Base-by-base conservation (phyloP, 2,888 invertebrate species). In the Nemoura dubitans region DNA sequence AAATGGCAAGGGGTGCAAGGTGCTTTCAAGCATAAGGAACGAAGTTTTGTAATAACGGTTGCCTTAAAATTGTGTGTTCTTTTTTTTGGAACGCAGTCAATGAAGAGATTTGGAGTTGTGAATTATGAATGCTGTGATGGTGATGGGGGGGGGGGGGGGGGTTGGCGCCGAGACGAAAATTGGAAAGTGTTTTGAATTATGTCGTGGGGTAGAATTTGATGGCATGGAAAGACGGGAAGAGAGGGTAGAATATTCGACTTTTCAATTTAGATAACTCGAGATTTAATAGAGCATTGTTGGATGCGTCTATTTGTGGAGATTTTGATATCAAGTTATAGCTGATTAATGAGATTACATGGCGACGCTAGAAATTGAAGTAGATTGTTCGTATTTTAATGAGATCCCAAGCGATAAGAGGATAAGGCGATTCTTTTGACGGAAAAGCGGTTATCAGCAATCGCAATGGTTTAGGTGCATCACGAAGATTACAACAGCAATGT, bases 121-220 rank as follows among this genome's bases (percentile, higher is more conserved):
- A 59, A 59, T 59, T 59, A 59, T 59, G 59, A 16, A 59, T 59
- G 59, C 16, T 36, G 59, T 59, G 59, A 59, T 2, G 6, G 21
- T 3, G 59, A 14, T 3, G 3, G 59, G 14, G 21, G 59, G 59
- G 59, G 59, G 3, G 59, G 14, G 59, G 59, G 3, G 59, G 1
- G 3, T 21, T 59, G 59, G 59, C 1, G 59, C 14, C 36, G 3
- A 3, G 10, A 36, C 36, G 36, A 36, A 59, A 21, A 59, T 59
- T 59, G 59, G 59, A 59, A 59, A 59, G 59, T 59, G 59, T 59
- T 59, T 59, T 59, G 59, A 59, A 21, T 59, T 59, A 59, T 59
- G 59, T 21, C 10, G 16, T 59, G 59, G 59, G 59, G 59, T 59
- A 21, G 21, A 59, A 59, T 3, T 59, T 59, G 21, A 10, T 16